Evolutionary conservation across 2,888 invertebrate genomes (phyloP), one percentile per base, ranked within the genome.

Genomic region (Zhuqinia jingwanae): DNA sequence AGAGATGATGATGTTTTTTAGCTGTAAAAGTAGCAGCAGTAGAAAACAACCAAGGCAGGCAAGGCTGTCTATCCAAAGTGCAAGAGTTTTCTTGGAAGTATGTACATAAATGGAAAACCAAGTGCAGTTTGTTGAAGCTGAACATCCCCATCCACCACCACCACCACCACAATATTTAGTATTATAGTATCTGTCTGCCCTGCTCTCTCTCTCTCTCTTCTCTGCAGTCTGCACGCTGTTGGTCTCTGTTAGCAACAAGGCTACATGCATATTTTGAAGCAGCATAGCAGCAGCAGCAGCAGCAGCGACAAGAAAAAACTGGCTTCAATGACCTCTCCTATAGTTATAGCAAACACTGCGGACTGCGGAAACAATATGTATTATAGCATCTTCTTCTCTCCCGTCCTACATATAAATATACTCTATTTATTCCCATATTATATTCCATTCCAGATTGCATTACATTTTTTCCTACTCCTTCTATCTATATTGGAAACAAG

Each of bases 241-340:
- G n/a, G n/a, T n/a, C n/a, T n/a, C n/a, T n/a, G n/a, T n/a, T n/a
- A n/a, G n/a, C n/a, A n/a, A n/a, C n/a, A n/a, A n/a, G n/a, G n/a
- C n/a, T n/a, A 47, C 53, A 17, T 8, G 8, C 20, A 56, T 2
- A 56, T 56, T n/a, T n/a, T n/a, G n/a, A n/a, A n/a, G n/a, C n/a
- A n/a, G n/a, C 56, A 17, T 56, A 56, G 56, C 20, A 56, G 20
- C 56, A 56, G 20, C 17, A 56, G 17, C 20, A 56, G n/a, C 10
- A 56, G n/a, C 8, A 56, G 50, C 50, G 53, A 75, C 2, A 27
- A 63, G 70, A 83, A 15, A 63, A 63, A 77, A 79, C 13, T 50
- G 65, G 83, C 65, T 76, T 76, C 83, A 83, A 83, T 76, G 83
- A 83, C 83, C 83, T 70, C 80, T 83, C 79, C n/a, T n/a, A n/a